Conservation (phyloP, 1,140 invertebrate genomes). For the Pseudomyrmex dendroicus region DNA sequence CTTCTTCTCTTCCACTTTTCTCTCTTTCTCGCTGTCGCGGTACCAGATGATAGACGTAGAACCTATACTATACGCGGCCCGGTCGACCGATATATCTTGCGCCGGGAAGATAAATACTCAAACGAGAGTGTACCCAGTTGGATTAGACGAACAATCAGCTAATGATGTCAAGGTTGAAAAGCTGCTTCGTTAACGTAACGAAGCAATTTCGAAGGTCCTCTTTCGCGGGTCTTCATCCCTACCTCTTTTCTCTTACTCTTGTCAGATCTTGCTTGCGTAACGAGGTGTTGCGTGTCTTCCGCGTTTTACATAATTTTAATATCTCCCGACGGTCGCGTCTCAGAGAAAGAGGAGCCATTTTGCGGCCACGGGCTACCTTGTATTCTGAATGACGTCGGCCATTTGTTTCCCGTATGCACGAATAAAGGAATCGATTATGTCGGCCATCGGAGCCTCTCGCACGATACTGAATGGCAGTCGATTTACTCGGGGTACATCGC, state of each 20-base stretch:
- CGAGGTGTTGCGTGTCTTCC: conserved; percentile 34
- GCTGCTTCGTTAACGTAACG: conserved; percentile 71
- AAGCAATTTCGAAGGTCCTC: conserved; percentile 64
- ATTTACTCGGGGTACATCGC: conserved; percentile 55
- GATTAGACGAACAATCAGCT: conserved; percentile 72
- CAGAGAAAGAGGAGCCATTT: conserved; percentile 49
- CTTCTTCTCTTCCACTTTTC: not conserved
- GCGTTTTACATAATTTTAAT: conserved; percentile 60
- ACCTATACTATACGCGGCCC: conserved; percentile 16
- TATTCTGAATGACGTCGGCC: conserved; percentile 54
- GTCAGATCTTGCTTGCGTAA: conserved; percentile 15
- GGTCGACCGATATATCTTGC: conserved; percentile 67
- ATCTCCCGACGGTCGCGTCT: conserved; percentile 27
- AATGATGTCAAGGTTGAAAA: conserved; percentile 74
- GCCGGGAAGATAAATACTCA: conserved; percentile 68
- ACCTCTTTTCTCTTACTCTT: not conserved
- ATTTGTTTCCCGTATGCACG: conserved; percentile 56
- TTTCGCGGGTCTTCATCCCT: not conserved
- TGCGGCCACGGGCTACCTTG: conserved; percentile 50
- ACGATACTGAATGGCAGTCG: conserved; percentile 55
- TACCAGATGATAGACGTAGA: conserved; percentile 64
- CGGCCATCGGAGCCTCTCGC: conserved; percentile 49
- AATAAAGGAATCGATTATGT: conserved; percentile 61
- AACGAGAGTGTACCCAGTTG: conserved; percentile 44
- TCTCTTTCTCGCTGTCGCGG: conserved; percentile 50